Conservation (phyloP, 1,140 invertebrate genomes). For the Nasonia longicornis region DNA sequence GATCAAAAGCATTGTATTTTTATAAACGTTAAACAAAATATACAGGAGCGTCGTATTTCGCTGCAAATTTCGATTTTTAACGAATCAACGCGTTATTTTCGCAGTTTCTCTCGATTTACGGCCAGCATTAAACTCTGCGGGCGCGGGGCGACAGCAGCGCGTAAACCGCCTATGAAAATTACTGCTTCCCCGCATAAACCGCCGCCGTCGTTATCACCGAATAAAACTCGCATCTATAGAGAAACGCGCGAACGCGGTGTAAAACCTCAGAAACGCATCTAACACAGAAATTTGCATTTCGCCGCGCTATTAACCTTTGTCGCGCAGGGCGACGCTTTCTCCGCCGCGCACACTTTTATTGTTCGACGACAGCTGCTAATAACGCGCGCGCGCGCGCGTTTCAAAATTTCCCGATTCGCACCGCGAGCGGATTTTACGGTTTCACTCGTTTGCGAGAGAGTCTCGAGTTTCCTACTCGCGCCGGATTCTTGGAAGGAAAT, state of each 20-base stretch:
- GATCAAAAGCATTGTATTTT: too few species aligned
- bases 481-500: neutral
- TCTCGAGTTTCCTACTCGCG: constrained; percentile 2
- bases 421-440: neutral
- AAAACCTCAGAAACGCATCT: neutral
- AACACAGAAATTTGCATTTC: neutral
- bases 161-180: too few species aligned
- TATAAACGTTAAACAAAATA: too few species aligned
- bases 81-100: too few species aligned
- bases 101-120: too few species aligned
- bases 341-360: neutral
- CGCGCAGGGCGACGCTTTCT: neutral
- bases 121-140: too few species aligned
- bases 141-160: too few species aligned
- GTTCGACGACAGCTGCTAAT: neutral
- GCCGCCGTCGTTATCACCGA: neutral
- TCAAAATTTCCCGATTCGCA: neutral
- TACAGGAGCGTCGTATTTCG: too few species aligned
- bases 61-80: too few species aligned
- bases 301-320: neutral
- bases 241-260: neutral
- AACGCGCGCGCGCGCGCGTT: neutral
- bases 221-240: neutral
- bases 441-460: neutral
- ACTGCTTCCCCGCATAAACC: too few species aligned